Evolutionary conservation across 2,797 vertebrate species (phyloP).

Genomic region (Rhadinocentrus ornatus): DNA sequence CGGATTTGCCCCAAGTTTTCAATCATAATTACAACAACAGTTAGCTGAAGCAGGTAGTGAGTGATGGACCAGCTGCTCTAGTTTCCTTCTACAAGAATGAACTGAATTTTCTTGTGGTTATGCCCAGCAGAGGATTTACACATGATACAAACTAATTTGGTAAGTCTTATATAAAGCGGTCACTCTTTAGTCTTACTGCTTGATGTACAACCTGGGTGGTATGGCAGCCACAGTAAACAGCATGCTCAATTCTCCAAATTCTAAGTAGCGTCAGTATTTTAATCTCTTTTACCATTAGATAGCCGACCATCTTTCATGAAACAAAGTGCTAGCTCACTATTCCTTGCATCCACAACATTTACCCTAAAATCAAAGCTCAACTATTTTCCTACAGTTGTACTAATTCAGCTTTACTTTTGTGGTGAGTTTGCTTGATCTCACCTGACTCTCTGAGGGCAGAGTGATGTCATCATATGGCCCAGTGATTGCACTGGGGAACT

Average conservation of each 20-base stretch:
- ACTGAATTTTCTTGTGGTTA: too few relatives aligned
- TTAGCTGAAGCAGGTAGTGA: too few relatives aligned
- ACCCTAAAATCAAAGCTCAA: not conserved
- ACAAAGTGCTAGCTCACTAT: not conserved
- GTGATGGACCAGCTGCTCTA: too few relatives aligned
- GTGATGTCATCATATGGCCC: slow-evolving; percentile 89
- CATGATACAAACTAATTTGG: too few relatives aligned
- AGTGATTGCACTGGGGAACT: slow-evolving; percentile 90
- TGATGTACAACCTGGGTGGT: not conserved
- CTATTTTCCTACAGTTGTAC: not conserved
- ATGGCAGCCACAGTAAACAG: not conserved
- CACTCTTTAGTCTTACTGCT: not conserved
- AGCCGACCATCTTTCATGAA: not conserved
- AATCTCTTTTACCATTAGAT: not conserved
- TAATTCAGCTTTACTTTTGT: not conserved
- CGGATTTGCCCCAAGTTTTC: too few relatives aligned
- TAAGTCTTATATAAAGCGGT: not conserved
- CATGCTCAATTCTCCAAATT: not conserved
- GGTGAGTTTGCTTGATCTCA: slow-evolving; percentile 26
- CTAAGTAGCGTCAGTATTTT: not conserved
- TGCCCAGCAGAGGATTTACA: too few relatives aligned
- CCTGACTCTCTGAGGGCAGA: slow-evolving; percentile 86
- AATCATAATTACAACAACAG: too few relatives aligned
- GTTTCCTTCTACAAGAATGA: too few relatives aligned
- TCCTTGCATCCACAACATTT: not conserved